Base-by-base conservation (phyloP, 2,888 invertebrate species). In the Horisme vitalbata region DNA sequence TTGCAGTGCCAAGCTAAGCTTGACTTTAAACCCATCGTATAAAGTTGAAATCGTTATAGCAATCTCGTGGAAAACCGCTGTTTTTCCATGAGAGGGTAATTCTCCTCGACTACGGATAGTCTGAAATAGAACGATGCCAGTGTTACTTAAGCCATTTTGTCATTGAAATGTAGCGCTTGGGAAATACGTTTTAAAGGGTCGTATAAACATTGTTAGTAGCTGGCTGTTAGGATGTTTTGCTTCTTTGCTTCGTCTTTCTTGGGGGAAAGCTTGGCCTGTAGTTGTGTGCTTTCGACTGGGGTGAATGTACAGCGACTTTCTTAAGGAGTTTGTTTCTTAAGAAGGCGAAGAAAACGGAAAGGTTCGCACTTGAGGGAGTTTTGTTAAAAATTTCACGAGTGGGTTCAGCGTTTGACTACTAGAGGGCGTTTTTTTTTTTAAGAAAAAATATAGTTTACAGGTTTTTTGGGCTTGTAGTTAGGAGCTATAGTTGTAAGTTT, bases 271-370 rank as follows among this genome's bases (percentile, higher is more conserved):
- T 45, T 26, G 32, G 20, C 49, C 59, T 48, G 39, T 71, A 76
- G 75, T 73, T 78, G 81, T 27, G 78, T 75, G 52, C 50, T 55
- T 57, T 57, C 61, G 66, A 24, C 26, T 36, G 30, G 52, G 47
- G 52, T 44, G 68, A 64, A 63, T 71, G 71, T 71, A 65, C 66
- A 70, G 65, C 71, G 79, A 81, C 77, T 84, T 87, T 88, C 87
- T 88, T 83, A 71, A 76, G 79, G 72, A 75, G 75, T 77, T 69
- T 59, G 71, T 83, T 88, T 86, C 86, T 84, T 87, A 88, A 83
- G 83, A 86, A 88, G 67, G 77, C 75, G 82, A 87, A 88, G 86
- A 87, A 89, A 85, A 65, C 72, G 75, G 78, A 85, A 88, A 86
- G 85, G 86, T 83, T 86, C 75, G 71, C 79, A 79, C 81, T 88